phyloP scores from a whole-genome alignment of 92 coral and sea anemone genomes.

The Epizoanthus illoricatus region DNA sequence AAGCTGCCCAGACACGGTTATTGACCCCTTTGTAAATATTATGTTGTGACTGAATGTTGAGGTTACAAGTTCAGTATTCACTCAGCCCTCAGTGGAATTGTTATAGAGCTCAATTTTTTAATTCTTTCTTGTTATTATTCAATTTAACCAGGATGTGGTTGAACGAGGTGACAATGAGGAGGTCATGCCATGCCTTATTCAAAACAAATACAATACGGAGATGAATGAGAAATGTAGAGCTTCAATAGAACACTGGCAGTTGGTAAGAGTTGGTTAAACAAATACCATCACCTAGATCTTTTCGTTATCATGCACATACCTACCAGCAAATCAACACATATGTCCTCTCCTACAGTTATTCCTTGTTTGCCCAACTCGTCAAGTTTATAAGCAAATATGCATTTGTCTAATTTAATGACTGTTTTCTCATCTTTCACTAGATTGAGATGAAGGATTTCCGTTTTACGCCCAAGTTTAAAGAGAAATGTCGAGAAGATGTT shows the following conservation, averaged over 20 bases:
- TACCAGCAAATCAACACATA: no score
- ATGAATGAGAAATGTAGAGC: slow-evolving; percentile 93
- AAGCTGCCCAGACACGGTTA: no score
- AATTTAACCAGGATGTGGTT: slow-evolving; percentile 57
- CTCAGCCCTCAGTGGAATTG: neutral
- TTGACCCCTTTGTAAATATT: no score
- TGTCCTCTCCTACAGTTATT: no score
- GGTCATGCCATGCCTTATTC: slow-evolving; percentile 84
- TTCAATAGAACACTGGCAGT: slow-evolving; percentile 89
- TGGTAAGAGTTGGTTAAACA: slow-evolving; percentile 56
- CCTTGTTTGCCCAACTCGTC: neutral
- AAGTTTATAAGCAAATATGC: neutral
- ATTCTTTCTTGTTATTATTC: neutral
- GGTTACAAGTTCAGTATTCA: neutral
- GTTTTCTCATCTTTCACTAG: slow-evolving; percentile 37
- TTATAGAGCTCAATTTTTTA: neutral
- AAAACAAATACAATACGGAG: slow-evolving; percentile 79
- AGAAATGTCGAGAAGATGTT: slow-evolving; percentile 80
- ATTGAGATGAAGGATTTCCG: slow-evolving; percentile 83
- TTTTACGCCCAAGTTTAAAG: slow-evolving; percentile 82
- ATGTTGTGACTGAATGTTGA: no score
- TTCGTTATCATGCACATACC: no score
- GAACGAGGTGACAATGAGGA: slow-evolving; percentile 77
- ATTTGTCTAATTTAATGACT: neutral
- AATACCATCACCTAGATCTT: no score